phyloP scores from a whole-genome alignment of 2,113 vertebrate species.

The Sebastes fasciatus region DNA sequence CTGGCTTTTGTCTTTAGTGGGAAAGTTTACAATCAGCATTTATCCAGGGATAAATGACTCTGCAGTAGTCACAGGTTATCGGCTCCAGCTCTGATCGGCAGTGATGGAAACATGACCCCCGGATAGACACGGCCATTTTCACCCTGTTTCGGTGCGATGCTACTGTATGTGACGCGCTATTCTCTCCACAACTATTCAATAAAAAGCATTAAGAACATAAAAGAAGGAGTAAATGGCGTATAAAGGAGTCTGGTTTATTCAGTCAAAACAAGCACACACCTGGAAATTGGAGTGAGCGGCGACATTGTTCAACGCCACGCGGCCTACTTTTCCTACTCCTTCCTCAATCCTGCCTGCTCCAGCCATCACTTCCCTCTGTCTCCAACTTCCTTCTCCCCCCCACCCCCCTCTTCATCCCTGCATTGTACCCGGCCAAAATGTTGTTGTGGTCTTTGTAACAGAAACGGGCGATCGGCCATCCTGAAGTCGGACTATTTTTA shows the following conservation, averaged over 20 bases:
- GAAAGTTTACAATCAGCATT: too few relatives aligned
- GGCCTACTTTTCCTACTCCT: conserved; percentile 66
- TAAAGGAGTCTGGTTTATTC: background rate
- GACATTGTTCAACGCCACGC: conserved; percentile 59
- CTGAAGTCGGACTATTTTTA: conserved; percentile 62
- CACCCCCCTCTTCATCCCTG: background rate
- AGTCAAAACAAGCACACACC: conserved; percentile 29
- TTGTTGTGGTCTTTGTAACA: conserved; percentile 48
- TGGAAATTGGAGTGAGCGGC: conserved; percentile 28
- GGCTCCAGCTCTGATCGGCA: too few relatives aligned
- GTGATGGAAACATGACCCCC: too few relatives aligned
- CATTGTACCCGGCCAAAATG: conserved; percentile 38
- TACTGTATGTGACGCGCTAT: too few relatives aligned
- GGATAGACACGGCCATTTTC: too few relatives aligned
- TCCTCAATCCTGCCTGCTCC: conserved; percentile 46
- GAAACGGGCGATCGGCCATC: conserved; percentile 38
- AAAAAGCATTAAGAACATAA: background rate
- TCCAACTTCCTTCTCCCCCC: conserved; percentile 31
- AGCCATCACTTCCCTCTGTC: conserved; percentile 55
- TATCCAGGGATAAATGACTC: too few relatives aligned
- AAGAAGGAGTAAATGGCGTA: background rate
- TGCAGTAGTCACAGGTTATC: too few relatives aligned
- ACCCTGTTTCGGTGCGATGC: too few relatives aligned
- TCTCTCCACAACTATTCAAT: background rate
- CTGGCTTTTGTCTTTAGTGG: too few relatives aligned